phyloP scores from a whole-genome alignment of 2,888 invertebrate genomes.

The Agrochola circellaris region DNA sequence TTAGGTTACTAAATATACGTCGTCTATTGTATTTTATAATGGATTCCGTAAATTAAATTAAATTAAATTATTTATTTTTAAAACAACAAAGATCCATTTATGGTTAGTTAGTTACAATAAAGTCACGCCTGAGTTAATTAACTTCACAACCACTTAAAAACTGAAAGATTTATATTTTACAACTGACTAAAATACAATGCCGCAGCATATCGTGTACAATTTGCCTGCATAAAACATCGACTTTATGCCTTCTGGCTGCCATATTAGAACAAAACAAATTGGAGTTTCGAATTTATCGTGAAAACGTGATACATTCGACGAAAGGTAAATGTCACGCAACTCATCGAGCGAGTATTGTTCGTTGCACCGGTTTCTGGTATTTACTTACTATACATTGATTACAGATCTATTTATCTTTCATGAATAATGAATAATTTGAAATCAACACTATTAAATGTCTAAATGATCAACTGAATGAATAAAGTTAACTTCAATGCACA shows the following conservation, averaged over 20 bases:
- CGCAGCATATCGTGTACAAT: conserved; percentile 57
- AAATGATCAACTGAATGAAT: neutral
- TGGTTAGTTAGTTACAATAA: too few species aligned
- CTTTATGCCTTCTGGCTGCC: conserved; percentile 54
- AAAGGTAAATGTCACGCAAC: conserved; percentile 69
- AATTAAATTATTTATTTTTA: too few species aligned
- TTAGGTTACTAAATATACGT: too few species aligned
- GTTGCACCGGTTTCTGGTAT: conserved; percentile 46
- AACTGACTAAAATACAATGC: conserved; percentile 40
- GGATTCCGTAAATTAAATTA: too few species aligned
- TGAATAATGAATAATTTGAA: conserved; percentile 9
- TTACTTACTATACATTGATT: conserved; percentile 22
- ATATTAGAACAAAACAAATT: conserved; percentile 65
- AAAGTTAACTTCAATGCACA: neutral
- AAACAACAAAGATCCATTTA: too few species aligned
- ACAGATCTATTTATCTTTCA: conserved; percentile 15
- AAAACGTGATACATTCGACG: conserved; percentile 67
- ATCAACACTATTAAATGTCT: neutral
- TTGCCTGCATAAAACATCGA: conserved; percentile 51
- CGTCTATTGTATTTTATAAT: too few species aligned
- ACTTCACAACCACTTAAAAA: neutral
- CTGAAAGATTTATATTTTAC: conserved; percentile 21
- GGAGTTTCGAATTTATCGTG: conserved; percentile 63
- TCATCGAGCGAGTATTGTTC: conserved; percentile 63
- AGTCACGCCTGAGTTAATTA: too few species aligned